These are phyloP conservation scores for Trematomus bernacchii DNA, from an alignment of 2,797 vertebrate species.

Conservation along the genomic window DNA sequence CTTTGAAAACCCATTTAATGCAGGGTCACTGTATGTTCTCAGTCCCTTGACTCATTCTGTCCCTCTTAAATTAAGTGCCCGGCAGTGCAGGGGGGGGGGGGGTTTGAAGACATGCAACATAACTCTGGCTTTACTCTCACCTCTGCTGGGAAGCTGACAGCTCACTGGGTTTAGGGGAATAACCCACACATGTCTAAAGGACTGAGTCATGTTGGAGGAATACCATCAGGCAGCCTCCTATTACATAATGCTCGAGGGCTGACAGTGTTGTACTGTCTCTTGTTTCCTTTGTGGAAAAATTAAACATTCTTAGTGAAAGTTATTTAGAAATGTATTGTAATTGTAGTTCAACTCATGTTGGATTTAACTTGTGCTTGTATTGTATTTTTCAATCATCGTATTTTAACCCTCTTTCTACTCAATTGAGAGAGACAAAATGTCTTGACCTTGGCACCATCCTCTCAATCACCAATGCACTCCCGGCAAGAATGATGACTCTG, in stretches of 20 bases:
- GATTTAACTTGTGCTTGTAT: background rate
- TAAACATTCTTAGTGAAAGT: background rate
- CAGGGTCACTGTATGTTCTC: slow-evolving; percentile 7
- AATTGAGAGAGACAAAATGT: no score
- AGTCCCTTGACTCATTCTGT: slow-evolving; percentile 29
- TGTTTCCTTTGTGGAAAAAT: background rate
- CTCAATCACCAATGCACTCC: background rate
- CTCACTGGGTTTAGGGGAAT: slow-evolving; percentile 54
- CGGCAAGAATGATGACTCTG: background rate
- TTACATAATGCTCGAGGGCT: background rate
- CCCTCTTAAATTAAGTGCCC: background rate
- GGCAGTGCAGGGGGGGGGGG: background rate
- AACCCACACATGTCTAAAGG: slow-evolving; percentile 24
- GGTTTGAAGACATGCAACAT: background rate
- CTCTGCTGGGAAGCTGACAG: slow-evolving; percentile 57
- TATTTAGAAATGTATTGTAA: background rate
- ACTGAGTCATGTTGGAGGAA: slow-evolving; percentile 41
- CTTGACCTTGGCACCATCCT: no score
- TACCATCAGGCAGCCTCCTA: slow-evolving; percentile 1
- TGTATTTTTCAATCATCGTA: background rate
- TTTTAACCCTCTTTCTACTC: no score
- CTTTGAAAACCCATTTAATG: slow-evolving; percentile 5
- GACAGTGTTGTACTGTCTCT: background rate
- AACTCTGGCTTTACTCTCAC: slow-evolving; percentile 17
- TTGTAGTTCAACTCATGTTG: background rate